Conservation (phyloP, 2,888 invertebrate species). For the Hypselothyrea guttata region DNA sequence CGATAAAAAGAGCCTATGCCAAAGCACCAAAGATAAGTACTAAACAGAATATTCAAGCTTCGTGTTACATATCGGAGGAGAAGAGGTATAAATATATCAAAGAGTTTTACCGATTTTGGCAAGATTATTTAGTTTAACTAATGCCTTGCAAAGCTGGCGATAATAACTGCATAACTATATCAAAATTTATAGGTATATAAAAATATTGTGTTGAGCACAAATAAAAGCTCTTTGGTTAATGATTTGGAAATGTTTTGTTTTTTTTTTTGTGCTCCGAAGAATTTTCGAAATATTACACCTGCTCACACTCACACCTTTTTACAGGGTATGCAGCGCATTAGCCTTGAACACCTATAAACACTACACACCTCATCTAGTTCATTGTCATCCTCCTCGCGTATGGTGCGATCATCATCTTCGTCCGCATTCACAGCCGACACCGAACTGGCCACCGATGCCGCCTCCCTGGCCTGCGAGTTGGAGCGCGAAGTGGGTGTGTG, state of each 20-base stretch:
- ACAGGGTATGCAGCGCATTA: conserved; percentile 6
- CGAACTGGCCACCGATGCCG: conserved; percentile 76
- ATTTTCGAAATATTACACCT: background rate
- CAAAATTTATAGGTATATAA: too few relatives aligned
- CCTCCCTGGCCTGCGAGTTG: conserved; percentile 77
- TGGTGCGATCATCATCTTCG: conserved; percentile 86
- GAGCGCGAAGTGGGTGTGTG: conserved; percentile 81
- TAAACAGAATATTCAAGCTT: too few relatives aligned
- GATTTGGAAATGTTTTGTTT: background rate
- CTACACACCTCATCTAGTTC: conserved; percentile 79
- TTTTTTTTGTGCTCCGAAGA: background rate
- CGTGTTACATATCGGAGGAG: too few relatives aligned
- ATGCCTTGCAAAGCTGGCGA: too few relatives aligned
- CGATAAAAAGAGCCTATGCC: too few relatives aligned
- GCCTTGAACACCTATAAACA: conserved; percentile 39
- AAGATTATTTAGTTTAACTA: too few relatives aligned
- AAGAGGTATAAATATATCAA: too few relatives aligned
- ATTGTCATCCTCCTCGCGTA: conserved; percentile 87
- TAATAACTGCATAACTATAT: too few relatives aligned
- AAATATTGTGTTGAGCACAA: too few relatives aligned
- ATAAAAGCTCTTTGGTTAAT: too few relatives aligned
- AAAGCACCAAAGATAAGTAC: too few relatives aligned
- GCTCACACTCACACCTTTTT: background rate
- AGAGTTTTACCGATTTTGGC: too few relatives aligned
- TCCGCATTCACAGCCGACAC: conserved; percentile 73